These are phyloP conservation scores for Gnathonemus longibarbis DNA, from an alignment of 2,113 vertebrate species.

Conservation along the genomic window DNA sequence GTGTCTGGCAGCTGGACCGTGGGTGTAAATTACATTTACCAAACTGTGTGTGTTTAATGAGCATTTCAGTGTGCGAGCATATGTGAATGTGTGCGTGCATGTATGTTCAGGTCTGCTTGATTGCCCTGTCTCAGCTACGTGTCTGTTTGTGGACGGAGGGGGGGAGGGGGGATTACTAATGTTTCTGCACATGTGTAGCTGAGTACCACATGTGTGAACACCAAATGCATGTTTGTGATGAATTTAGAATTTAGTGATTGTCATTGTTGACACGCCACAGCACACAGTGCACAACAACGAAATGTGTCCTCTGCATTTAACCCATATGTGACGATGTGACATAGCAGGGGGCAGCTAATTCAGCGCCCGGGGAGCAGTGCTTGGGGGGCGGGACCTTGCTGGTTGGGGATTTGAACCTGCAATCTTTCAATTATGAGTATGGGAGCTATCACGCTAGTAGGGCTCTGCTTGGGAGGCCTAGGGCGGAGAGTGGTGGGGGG, in stretches of 20 bases:
- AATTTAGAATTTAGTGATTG: too few species aligned
- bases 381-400: too few species aligned
- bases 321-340: too few species aligned
- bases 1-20: constrained; percentile 28
- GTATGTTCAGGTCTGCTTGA: neutral
- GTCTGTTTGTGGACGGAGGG: constrained; percentile 62
- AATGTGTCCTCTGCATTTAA: too few species aligned
- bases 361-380: too few species aligned
- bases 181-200: constrained; percentile 45
- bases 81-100: constrained; percentile 30
- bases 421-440: neutral
- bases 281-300: too few species aligned
- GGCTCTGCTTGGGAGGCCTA: constrained; percentile 59
- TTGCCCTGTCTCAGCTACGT: constrained; percentile 27
- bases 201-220: neutral
- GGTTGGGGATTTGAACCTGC: too few species aligned
- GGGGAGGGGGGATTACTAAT: constrained; percentile 48
- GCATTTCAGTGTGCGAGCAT: constrained; percentile 33
- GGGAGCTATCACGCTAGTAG: constrained; percentile 45
- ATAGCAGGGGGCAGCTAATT: too few species aligned
- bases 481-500: constrained; percentile 59
- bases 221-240: constrained; percentile 25
- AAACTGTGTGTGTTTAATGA: constrained; percentile 27
- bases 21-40: neutral
- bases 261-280: too few species aligned